Evolutionary conservation across 2,888 invertebrate genomes (phyloP).

Genomic region (Drosophila yooni): DNA sequence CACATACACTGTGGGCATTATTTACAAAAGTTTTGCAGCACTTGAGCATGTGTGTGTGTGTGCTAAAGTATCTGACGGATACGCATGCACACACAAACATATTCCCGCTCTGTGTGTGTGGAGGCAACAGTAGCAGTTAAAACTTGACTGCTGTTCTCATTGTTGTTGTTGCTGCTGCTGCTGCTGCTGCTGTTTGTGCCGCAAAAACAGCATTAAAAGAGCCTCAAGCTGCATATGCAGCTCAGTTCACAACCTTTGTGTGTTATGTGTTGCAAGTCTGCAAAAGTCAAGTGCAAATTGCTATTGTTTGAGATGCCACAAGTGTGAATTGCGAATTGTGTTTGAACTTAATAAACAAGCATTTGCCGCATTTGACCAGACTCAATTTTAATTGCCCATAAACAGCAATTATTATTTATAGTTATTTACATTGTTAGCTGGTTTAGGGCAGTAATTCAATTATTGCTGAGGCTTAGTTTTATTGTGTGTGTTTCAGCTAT

Average conservation of each 20-base stretch:
- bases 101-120: background rate
- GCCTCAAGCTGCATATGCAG: conserved; percentile 43
- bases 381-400: background rate
- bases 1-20: conserved; percentile 48
- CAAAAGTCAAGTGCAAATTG: conserved; percentile 36
- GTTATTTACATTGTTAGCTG: background rate
- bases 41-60: conserved; percentile 31
- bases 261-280: background rate
- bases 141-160: conserved; percentile 8
- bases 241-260: conserved; percentile 39
- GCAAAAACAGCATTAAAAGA: conserved; percentile 9
- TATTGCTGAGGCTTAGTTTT: background rate
- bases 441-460: background rate
- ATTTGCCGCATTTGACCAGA: background rate
- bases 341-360: background rate
- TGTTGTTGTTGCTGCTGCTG: conserved; percentile 16
- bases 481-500: background rate
- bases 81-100: conserved; percentile 46
- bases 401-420: background rate
- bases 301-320: conserved; percentile 18
- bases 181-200: background rate
- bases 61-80: conserved; percentile 74
- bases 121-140: conserved; percentile 34
- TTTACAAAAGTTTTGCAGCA: conserved; percentile 69
- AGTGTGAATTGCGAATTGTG: conserved; percentile 18